Conservation (phyloP, 2,888 invertebrate species). For the Heliothis peltigera region DNA sequence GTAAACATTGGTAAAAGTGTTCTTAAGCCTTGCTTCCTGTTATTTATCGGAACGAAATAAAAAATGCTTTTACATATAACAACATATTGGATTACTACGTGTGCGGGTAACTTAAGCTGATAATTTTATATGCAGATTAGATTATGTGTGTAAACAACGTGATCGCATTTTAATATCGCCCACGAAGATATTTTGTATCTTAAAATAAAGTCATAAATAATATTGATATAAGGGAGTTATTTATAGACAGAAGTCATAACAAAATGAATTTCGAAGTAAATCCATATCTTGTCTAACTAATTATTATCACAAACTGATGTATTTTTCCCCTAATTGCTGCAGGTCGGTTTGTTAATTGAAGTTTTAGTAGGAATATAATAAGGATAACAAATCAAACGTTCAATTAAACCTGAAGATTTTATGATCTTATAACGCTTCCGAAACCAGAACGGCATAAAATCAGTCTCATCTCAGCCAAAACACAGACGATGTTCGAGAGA, state of each 20-base stretch:
- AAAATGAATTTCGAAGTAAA: constrained; percentile 5
- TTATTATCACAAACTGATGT: not conserved
- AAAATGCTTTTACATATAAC: constrained; percentile 73
- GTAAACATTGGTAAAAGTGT: constrained; percentile 76
- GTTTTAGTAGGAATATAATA: not conserved
- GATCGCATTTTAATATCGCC: constrained; percentile 39
- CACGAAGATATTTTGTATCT: constrained; percentile 30
- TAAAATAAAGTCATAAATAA: constrained; percentile 15
- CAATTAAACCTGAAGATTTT: constrained; percentile 13
- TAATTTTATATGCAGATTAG: constrained; percentile 58
- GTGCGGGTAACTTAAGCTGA: constrained; percentile 71
- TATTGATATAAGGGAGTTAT: constrained; percentile 19
- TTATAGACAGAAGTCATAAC: constrained; percentile 20
- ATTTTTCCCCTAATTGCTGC: not conserved
- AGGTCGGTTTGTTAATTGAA: not conserved
- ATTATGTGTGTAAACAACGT: constrained; percentile 37
- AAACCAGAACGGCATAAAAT: constrained; percentile 14
- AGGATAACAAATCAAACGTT: constrained; percentile 11
- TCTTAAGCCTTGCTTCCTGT: constrained; percentile 72
- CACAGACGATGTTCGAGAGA: constrained; percentile 25
- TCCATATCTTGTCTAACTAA: not conserved
- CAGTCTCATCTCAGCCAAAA: constrained; percentile 24
- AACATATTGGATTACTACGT: constrained; percentile 60
- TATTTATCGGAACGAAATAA: constrained; percentile 69
- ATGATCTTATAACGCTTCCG: constrained; percentile 23